Evolutionary conservation across 1,140 invertebrate genomes (phyloP).

Genomic region (Dolichoris vasculosae): DNA sequence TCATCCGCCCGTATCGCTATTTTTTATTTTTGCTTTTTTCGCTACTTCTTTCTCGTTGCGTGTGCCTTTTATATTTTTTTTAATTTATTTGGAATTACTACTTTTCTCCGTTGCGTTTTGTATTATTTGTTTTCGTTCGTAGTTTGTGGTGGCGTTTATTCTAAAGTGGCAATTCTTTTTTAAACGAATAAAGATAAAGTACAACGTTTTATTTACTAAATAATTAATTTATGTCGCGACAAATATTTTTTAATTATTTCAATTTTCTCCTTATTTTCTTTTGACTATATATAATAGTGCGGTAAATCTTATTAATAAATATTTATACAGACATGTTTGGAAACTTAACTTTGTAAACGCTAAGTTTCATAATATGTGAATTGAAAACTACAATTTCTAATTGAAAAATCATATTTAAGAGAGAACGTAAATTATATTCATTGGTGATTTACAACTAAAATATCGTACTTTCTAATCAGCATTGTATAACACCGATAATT

Average conservation of each 20-base stretch:
- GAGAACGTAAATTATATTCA: neutral
- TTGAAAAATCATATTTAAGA: neutral
- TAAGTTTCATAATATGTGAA: neutral
- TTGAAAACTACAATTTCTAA: neutral
- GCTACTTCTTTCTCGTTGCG: neutral
- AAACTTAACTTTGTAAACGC: neutral
- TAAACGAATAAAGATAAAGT: neutral
- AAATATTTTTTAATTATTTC: neutral
- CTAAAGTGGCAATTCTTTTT: neutral
- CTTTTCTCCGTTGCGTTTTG: neutral
- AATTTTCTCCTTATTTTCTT: neutral
- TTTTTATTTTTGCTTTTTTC: neutral
- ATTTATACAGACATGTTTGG: neutral
- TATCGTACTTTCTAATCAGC: conserved; percentile 28
- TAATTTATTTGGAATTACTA: neutral
- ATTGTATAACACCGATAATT: neutral
- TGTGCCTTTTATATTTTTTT: neutral
- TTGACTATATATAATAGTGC: neutral
- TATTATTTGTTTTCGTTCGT: neutral
- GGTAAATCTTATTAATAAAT: neutral
- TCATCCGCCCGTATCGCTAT: neutral
- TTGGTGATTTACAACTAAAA: conserved; percentile 7
- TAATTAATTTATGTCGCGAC: neutral
- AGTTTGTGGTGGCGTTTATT: neutral
- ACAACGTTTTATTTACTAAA: neutral